Base-by-base conservation (phyloP, 2,888 invertebrate genomes). In the Ichneumoninae sp. region DNA sequence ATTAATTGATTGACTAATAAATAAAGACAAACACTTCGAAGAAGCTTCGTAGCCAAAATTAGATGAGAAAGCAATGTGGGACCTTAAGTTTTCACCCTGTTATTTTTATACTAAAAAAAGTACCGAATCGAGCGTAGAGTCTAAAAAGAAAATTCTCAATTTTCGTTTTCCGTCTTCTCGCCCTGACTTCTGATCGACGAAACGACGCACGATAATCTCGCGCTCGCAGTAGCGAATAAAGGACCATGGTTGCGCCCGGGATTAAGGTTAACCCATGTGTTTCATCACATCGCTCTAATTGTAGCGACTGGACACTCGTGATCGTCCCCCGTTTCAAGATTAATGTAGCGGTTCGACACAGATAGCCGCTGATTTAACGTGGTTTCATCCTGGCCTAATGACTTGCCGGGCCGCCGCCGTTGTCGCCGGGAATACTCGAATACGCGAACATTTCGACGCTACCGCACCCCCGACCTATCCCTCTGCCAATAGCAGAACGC, bases 331-430 rank as follows among this genome's bases (percentile, higher is more conserved):
- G 74, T 62, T 74, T 60, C 36, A 69, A 33, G 69, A 69, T 68
- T 68, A 60, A 65, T 69, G 69, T 60, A 68, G 75, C 75, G 60
- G 62, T 80, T 81, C 75, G 60, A 76, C 75, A 71, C 75, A 68
- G 81, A 75, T 81, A 76, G 60, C 44, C 70, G 70, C 76, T 76
- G 69, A 81, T 81, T 76, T 81, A 81, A 76, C 75, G 75, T 76
- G 81, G 74, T 74, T 74, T 74, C 74, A 74, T 62, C 47, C 47
- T 13, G 47, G 47, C 60, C 62, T 74, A 74, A 74, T 74, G 74
- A 74, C 62, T n/a, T n/a, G n/a, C 74, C 60, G 47, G 47, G 47
- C 60, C 60, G 60, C 47, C 47, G 62, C 26, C 72, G 72, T 57
- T 62, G 62, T 60, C 74, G 44, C 62, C 72, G 71, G 57, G 40